These are phyloP conservation scores for Spinus olivaceus DNA, from an alignment of 2,797 vertebrate genomes.

Conservation along the genomic window DNA sequence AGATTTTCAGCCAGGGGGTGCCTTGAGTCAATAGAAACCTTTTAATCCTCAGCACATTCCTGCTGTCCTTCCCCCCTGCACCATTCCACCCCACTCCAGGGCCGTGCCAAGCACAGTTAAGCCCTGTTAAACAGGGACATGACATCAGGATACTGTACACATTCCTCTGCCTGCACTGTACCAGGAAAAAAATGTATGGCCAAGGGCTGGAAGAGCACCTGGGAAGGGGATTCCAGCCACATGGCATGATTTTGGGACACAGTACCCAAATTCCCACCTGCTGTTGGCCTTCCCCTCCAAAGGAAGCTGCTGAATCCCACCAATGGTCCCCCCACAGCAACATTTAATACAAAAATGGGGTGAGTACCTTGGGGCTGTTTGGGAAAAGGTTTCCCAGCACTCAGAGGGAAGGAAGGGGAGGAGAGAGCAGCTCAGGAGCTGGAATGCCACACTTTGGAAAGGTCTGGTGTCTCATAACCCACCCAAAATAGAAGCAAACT, in stretches of 20 bases:
- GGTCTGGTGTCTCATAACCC: background rate
- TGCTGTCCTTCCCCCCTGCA: background rate
- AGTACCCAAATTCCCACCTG: accelerated
- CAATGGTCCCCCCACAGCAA: background rate
- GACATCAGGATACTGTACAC: slow-evolving; percentile 22
- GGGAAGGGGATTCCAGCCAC: background rate
- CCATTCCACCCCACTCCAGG: background rate
- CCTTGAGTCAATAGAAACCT: background rate
- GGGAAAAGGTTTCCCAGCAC: background rate
- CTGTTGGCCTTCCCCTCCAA: background rate
- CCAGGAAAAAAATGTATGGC: background rate
- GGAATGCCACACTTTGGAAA: background rate
- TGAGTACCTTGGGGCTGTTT: background rate
- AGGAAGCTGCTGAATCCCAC: background rate
- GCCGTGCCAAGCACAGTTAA: slow-evolving; percentile 56
- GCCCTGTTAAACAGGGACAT: slow-evolving; percentile 41
- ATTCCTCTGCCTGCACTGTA: background rate
- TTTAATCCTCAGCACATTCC: slow-evolving; percentile 36
- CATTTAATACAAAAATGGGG: accelerated
- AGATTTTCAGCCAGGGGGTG: background rate
- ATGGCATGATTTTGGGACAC: accelerated
- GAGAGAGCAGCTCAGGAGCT: background rate
- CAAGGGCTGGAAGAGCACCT: background rate
- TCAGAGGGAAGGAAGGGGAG: background rate
- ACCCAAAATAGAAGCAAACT: slow-evolving; percentile 38